These are phyloP conservation scores for Caenorhabditis uteleia DNA, from an alignment of 2,888 invertebrate genomes.

Conservation along the genomic window DNA sequence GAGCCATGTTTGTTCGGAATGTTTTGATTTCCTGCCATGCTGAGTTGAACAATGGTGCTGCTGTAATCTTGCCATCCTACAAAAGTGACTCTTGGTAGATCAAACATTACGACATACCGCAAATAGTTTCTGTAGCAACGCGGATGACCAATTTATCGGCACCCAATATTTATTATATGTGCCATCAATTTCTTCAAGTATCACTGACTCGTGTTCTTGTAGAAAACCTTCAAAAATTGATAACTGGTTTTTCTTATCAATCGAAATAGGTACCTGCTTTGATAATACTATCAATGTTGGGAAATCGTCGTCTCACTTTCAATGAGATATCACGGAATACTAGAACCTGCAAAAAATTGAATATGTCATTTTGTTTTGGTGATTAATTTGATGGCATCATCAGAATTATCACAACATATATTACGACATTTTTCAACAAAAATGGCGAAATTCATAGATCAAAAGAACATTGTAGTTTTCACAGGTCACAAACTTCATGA, in stretches of 20 bases:
- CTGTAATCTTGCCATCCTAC: constrained; percentile 32
- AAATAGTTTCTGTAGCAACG: constrained; percentile 28
- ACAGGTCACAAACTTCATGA: too few species aligned
- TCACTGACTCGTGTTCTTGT: constrained; percentile 52
- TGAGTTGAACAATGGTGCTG: constrained; percentile 26
- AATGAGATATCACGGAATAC: constrained; percentile 62
- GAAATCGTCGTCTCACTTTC: constrained; percentile 54
- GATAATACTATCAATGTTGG: constrained; percentile 51
- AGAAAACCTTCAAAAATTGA: constrained; percentile 51
- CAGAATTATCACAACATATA: too few species aligned
- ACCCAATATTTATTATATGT: constrained; percentile 64
- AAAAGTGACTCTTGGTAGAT: not conserved
- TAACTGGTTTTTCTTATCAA: not conserved
- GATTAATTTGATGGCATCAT: too few species aligned
- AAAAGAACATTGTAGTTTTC: too few species aligned
- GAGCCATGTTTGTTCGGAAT: constrained; percentile 48
- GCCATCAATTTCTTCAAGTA: constrained; percentile 45
- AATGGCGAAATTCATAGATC: too few species aligned
- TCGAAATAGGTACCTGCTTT: constrained; percentile 32
- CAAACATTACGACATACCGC: constrained; percentile 14
- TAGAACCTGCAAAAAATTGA: constrained; percentile 39
- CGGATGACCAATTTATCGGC: constrained; percentile 62
- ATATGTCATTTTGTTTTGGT: too few species aligned
- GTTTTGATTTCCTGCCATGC: constrained; percentile 47
- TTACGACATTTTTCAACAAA: too few species aligned